Base-by-base conservation (phyloP, 2,888 invertebrate species). In the Chymomyza caudatula region DNA sequence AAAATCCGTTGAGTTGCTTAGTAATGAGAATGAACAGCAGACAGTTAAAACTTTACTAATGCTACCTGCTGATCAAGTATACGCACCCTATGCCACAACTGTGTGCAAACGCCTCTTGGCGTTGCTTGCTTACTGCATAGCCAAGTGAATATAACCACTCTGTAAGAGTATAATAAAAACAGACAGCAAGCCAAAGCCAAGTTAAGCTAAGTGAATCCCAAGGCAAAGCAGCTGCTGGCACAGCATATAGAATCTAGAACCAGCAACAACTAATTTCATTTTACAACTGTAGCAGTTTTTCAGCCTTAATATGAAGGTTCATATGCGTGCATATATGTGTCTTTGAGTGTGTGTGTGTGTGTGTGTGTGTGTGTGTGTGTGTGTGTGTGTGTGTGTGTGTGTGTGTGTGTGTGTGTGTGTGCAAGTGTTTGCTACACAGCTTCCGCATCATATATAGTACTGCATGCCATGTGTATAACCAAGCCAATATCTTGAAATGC, bases 241-340 rank as follows among this genome's bases (percentile, higher is more conserved):
- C 29, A 37, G 8, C 29, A 37, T 37, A 8, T 11, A 37, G 8
- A 37, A 2, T 11, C 2, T 11, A 37, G 29, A 37, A 37, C 29
- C 60, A 63, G 47, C 44, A 47, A 67, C 81, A 86, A 86, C 80
- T 80, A 86, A 80, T 80, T 80, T 80, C 85, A 86, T 80, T 80
- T 86, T 68, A 84, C 78, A 80, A 80, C 86, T 86, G 82, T 78
- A 69, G 85, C 81, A 69, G 69, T 73, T 84, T 76, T 70, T 83
- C 72, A 80, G 86, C 86, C 74, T 15, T 72, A 74, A 80, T 79
- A 76, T 37, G 11, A 42, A 49, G 17, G 53, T 62, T 71, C 43
- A 23, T 6, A 5, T 68, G 58, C 64, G 53, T 70, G 20, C 51
- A 19, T 51, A 51, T 20, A 17, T 49, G 19, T 17, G 8, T 49